Conservation (phyloP, 2,113 vertebrate species). For the Cyprinodon brontotheroides region DNA sequence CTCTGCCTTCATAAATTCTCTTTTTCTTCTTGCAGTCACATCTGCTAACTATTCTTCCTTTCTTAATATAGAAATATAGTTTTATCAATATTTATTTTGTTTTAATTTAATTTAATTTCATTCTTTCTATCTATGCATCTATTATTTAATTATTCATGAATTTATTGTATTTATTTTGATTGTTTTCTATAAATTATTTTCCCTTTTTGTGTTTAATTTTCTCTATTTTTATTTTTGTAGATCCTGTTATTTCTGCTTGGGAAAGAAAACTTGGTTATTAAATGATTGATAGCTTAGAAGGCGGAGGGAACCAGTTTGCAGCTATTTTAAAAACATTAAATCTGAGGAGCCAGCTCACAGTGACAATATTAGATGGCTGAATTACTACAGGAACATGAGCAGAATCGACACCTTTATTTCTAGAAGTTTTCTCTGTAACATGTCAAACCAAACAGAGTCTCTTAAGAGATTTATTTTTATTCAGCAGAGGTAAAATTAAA, state of each 20-base stretch:
- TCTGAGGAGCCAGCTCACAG: constrained; percentile 23
- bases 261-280: constrained; percentile 42
- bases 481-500: constrained; percentile 18
- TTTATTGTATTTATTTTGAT: constrained; percentile 14
- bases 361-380: constrained; percentile 19
- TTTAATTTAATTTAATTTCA: background rate
- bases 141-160: constrained; percentile 14
- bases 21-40: constrained; percentile 26
- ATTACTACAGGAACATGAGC: constrained; percentile 7
- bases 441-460: constrained; percentile 12
- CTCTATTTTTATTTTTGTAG: too few relatives aligned
- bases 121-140: too few relatives aligned
- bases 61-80: constrained; percentile 1
- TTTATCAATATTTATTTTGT: constrained; percentile 18
- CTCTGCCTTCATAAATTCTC: background rate
- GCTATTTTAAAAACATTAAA: constrained; percentile 21
- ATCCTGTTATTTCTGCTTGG: constrained; percentile 18
- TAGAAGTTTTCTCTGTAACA: background rate
- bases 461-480: constrained; percentile 14
- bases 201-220: too few relatives aligned
- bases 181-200: background rate
- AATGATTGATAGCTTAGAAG: constrained; percentile 48
- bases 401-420: constrained; percentile 13
- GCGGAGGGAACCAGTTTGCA: constrained; percentile 16
- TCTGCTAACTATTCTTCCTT: constrained; percentile 19